A percentile compares a stretch with the other conserved stretches of the same genome.
phyloP scores from a whole-genome alignment of 2,888 invertebrate species.

The Rhorus exstirpatorius region DNA sequence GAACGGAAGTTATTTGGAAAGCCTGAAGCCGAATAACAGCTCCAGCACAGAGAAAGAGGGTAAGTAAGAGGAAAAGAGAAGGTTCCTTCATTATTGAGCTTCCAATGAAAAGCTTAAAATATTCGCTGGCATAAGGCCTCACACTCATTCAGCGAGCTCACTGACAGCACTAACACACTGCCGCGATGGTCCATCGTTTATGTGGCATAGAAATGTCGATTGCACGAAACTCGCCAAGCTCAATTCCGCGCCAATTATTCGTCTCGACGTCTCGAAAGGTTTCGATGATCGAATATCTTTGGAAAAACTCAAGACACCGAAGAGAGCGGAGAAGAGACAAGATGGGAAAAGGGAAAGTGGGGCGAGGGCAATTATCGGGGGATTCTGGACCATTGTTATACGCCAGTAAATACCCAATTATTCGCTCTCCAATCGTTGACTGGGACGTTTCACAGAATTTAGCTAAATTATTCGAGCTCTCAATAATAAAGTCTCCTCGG shows the following conservation, averaged over 20 bases:
- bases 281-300: too few relatives aligned
- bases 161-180: not conserved
- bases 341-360: too few relatives aligned
- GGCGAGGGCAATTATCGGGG: too few relatives aligned
- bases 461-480: slow-evolving; percentile 67
- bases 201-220: too few relatives aligned
- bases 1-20: slow-evolving; percentile 69
- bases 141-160: slow-evolving; percentile 15
- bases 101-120: slow-evolving; percentile 80
- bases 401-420: slow-evolving; percentile 77
- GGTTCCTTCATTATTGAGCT: slow-evolving; percentile 78
- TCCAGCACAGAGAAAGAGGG: slow-evolving; percentile 41
- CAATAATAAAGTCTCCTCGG: slow-evolving; percentile 17
- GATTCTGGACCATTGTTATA: slow-evolving; percentile 71
- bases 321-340: too few relatives aligned
- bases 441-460: slow-evolving; percentile 38
- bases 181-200: too few relatives aligned
- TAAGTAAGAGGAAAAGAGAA: slow-evolving; percentile 59
- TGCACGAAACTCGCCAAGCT: too few relatives aligned
- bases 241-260: too few relatives aligned
- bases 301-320: too few relatives aligned
- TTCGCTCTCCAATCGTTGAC: slow-evolving; percentile 65
- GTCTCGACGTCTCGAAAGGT: too few relatives aligned
- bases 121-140: slow-evolving; percentile 68
- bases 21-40: slow-evolving; percentile 56